A percentile compares a stretch with the other conserved stretches of the same genome.
Conservation (phyloP, 2,888 invertebrate genomes). For the Phortica okadai region DNA sequence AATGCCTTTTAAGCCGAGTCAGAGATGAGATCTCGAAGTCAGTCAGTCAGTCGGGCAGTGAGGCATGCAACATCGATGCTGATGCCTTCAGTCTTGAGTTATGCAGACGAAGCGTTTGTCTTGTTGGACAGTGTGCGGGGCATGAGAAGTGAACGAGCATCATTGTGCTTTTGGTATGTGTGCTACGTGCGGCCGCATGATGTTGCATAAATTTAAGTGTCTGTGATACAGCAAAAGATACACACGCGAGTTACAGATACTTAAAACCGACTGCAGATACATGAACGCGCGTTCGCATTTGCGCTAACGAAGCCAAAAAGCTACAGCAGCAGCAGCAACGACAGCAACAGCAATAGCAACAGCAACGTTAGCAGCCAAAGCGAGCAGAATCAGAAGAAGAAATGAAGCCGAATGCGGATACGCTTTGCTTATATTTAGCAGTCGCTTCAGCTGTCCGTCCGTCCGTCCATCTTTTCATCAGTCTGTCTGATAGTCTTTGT, state of each 20-base stretch:
- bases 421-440: constrained; percentile 49
- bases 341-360: neutral
- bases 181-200: constrained; percentile 51
- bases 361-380: constrained; percentile 3
- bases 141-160: constrained; percentile 36
- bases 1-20: neutral
- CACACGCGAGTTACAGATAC: constrained; percentile 64
- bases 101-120: neutral
- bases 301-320: constrained; percentile 47
- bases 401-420: constrained; percentile 63
- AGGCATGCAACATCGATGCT: neutral
- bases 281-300: constrained; percentile 28
- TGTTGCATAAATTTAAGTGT: constrained; percentile 69
- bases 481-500: neutral
- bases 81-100: constrained; percentile 9
- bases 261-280: constrained; percentile 41
- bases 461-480: neutral
- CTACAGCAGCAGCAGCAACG: neutral
- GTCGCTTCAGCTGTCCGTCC: constrained; percentile 38
- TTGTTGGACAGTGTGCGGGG: neutral
- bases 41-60: neutral
- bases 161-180: neutral
- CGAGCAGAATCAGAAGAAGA: constrained; percentile 47
- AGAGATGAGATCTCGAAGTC: constrained; percentile 9
- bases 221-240: constrained; percentile 65